Conservation (phyloP, 2,797 vertebrate species). For the Protosalanx chinensis region DNA sequence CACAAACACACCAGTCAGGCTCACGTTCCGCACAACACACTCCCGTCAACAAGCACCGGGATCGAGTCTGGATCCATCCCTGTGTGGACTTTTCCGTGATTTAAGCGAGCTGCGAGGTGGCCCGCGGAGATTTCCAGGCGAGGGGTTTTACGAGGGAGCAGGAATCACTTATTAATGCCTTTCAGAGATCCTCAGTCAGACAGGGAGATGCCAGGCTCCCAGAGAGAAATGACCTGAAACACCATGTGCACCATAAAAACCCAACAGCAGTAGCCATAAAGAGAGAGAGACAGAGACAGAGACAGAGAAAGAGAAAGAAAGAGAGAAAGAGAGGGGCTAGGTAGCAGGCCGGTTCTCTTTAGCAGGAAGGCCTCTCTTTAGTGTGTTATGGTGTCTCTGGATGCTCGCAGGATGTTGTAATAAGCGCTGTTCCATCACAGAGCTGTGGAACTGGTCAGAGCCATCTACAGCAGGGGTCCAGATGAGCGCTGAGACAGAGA, state of each 20-base stretch:
- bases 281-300: not conserved
- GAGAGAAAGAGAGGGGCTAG: not conserved
- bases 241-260: conserved; percentile 28
- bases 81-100: conserved; percentile 45
- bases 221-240: conserved; percentile 16
- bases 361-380: not conserved
- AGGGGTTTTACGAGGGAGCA: conserved; percentile 51
- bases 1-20: not conserved
- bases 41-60: too few relatives aligned
- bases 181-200: conserved; percentile 29
- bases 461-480: conserved; percentile 34
- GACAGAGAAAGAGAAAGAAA: not conserved
- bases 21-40: not conserved
- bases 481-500: conserved; percentile 20
- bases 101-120: conserved; percentile 50
- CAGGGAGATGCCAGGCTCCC: conserved; percentile 33
- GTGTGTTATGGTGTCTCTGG: not conserved
- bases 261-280: not conserved
- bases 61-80: conserved; percentile 11
- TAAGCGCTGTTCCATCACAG: conserved; percentile 31
- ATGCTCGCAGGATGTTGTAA: conserved; percentile 2
- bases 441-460: conserved; percentile 18
- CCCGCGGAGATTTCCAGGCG: conserved; percentile 48
- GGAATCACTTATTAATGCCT: conserved; percentile 41
- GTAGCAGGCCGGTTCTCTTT: not conserved